Evolutionary conservation across 2,113 vertebrate species (phyloP).

Genomic region (Eidolon helvum): DNA sequence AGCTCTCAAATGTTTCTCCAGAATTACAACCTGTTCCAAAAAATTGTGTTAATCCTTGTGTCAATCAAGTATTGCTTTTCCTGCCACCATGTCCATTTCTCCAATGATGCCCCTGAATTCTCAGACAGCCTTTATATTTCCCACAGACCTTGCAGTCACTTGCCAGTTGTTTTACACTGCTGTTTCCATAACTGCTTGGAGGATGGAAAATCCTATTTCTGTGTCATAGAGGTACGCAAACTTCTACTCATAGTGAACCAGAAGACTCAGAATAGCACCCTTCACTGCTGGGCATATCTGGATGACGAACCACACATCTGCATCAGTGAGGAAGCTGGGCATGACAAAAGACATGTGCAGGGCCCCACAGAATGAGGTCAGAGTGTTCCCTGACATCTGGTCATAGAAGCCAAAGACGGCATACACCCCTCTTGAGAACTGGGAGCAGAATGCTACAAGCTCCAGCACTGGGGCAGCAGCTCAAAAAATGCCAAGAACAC

Average conservation of each 20-base stretch:
- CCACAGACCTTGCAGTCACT: slow-evolving; percentile 97
- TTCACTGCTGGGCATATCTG: slow-evolving; percentile 96
- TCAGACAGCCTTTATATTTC: slow-evolving; percentile 93
- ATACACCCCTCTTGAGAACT: slow-evolving; percentile 98
- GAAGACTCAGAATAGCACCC: slow-evolving; percentile 92
- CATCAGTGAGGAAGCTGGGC: slow-evolving; percentile 95
- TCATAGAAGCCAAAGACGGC: slow-evolving; percentile 99
- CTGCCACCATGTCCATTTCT: slow-evolving; percentile 98
- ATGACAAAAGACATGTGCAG: slow-evolving; percentile 98
- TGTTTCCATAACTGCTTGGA: slow-evolving; percentile 99
- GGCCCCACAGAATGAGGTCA: slow-evolving; percentile 97
- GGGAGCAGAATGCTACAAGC: slow-evolving; percentile 92
- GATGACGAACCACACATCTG: slow-evolving; percentile 97
- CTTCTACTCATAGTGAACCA: slow-evolving; percentile 95
- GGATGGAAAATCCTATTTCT: slow-evolving; percentile 98
- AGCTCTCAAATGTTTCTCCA: too few species aligned
- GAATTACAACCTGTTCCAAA: slow-evolving; percentile 93
- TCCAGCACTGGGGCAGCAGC: too few species aligned
- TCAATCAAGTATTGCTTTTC: slow-evolving; percentile 98
- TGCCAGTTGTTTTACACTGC: slow-evolving; percentile 99
- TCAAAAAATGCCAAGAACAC: too few species aligned
- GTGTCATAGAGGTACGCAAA: slow-evolving; percentile 99
- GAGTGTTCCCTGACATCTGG: slow-evolving; percentile 98
- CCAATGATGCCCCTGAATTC: slow-evolving; percentile 98
- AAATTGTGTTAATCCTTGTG: slow-evolving; percentile 96